These are phyloP conservation scores for Odontomachus brunneus DNA, from an alignment of 1,140 invertebrate genomes.

Conservation along the genomic window DNA sequence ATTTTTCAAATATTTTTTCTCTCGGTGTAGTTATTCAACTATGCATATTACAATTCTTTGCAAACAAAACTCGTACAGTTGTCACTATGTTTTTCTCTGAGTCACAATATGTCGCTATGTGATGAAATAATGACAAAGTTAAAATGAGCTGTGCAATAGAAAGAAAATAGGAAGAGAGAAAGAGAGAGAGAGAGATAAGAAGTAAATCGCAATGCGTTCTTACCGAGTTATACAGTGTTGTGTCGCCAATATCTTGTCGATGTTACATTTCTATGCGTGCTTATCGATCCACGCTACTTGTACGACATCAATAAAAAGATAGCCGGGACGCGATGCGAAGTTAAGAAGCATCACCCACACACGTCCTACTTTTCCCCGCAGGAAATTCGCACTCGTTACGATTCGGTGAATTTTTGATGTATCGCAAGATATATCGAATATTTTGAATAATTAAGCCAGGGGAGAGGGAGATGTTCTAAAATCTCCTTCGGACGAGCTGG, in stretches of 20 bases:
- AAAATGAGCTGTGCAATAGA: too few relatives aligned
- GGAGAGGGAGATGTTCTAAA: too few relatives aligned
- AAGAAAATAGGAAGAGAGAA: too few relatives aligned
- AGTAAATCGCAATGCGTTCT: constrained; percentile 1
- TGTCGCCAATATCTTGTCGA: constrained; percentile 6
- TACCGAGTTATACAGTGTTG: constrained; percentile 13
- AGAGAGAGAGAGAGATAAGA: too few relatives aligned
- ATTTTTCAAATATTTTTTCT: too few relatives aligned
- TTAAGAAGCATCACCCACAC: constrained; percentile 35
- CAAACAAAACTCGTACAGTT: too few relatives aligned
- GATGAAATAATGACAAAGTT: too few relatives aligned
- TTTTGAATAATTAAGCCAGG: neutral
- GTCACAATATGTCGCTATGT: too few relatives aligned
- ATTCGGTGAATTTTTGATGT: neutral
- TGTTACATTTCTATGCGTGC: constrained; percentile 25
- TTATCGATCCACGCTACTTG: constrained; percentile 41
- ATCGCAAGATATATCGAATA: neutral
- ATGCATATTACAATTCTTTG: too few relatives aligned
- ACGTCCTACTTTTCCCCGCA: constrained; percentile 1
- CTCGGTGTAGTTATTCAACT: too few relatives aligned
- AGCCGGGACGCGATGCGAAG: constrained; percentile 25
- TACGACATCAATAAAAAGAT: constrained; percentile 55
- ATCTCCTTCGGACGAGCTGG: neutral
- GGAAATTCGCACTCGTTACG: neutral
- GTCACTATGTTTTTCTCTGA: too few relatives aligned